Conservation (phyloP, 2,888 invertebrate genomes). For the Ophraella communa region DNA sequence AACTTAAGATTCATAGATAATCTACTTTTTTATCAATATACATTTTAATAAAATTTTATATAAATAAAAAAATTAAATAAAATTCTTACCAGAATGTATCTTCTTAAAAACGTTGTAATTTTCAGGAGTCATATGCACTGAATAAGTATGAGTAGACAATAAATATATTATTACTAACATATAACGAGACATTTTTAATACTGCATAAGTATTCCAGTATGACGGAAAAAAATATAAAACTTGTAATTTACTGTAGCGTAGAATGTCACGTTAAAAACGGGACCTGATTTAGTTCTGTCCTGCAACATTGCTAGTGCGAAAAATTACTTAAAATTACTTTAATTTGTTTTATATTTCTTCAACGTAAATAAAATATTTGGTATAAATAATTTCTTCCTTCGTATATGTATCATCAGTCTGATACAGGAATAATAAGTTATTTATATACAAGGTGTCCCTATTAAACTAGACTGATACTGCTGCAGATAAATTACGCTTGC, state of each 20-base stretch:
- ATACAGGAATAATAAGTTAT: no score
- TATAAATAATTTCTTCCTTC: no score
- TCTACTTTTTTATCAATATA: no score
- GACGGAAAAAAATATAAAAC: neutral
- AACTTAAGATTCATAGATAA: no score
- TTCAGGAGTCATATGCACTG: slow-evolving; percentile 1
- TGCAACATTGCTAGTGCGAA: neutral
- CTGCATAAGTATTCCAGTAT: neutral
- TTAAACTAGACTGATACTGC: no score
- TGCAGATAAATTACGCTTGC: no score
- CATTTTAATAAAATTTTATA: no score
- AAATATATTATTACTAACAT: neutral
- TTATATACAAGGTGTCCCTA: no score
- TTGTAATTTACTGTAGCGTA: neutral
- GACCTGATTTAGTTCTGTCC: neutral
- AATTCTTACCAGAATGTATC: slow-evolving; percentile 34
- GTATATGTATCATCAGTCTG: no score
- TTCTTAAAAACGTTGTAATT: slow-evolving; percentile 35
- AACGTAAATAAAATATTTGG: no score
- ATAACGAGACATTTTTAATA: slow-evolving; percentile 9
- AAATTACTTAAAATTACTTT: neutral
- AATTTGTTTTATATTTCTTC: no score
- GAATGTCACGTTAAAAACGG: slow-evolving; percentile 5
- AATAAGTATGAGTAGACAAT: neutral
- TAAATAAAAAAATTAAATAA: neutral